These are phyloP conservation scores for Elymnias hypermnestra DNA, from an alignment of 1,140 invertebrate species.

Conservation along the genomic window DNA sequence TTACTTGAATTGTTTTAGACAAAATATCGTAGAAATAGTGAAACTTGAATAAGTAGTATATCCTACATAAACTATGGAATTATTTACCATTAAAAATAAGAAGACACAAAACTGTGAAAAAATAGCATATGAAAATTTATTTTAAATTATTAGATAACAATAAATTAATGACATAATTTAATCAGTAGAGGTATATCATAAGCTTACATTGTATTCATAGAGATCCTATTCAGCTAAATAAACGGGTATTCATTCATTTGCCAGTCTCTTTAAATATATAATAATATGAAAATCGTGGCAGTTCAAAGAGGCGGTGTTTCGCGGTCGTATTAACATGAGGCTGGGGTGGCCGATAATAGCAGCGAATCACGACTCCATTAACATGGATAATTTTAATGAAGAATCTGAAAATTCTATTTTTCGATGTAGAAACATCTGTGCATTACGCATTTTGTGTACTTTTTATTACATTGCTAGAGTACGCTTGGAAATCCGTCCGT, in stretches of 20 bases:
- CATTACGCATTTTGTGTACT: not conserved
- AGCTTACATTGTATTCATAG: not conserved
- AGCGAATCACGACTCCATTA: conserved; percentile 15
- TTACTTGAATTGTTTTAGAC: no score
- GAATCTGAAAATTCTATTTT: conserved; percentile 7
- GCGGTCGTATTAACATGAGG: conserved; percentile 24
- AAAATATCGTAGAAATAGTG: no score
- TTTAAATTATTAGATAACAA: no score
- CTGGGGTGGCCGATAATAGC: conserved; percentile 20
- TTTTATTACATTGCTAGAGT: no score
- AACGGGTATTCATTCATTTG: not conserved
- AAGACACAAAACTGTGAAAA: no score
- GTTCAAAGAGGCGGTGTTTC: conserved; percentile 18
- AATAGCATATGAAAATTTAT: no score
- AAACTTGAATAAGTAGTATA: no score
- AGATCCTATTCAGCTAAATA: not conserved
- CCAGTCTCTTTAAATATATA: not conserved
- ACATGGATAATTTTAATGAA: conserved; percentile 19
- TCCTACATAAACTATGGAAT: no score
- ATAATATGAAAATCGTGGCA: conserved; percentile 20
- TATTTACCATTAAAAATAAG: no score
- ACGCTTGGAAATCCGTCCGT: no score
- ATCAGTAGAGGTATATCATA: no score
- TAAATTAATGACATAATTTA: no score
- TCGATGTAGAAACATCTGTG: not conserved